Evolutionary conservation across 64 coral and sea anemone species (phyloP).

Genomic region (Stichodactyla mertensii): DNA sequence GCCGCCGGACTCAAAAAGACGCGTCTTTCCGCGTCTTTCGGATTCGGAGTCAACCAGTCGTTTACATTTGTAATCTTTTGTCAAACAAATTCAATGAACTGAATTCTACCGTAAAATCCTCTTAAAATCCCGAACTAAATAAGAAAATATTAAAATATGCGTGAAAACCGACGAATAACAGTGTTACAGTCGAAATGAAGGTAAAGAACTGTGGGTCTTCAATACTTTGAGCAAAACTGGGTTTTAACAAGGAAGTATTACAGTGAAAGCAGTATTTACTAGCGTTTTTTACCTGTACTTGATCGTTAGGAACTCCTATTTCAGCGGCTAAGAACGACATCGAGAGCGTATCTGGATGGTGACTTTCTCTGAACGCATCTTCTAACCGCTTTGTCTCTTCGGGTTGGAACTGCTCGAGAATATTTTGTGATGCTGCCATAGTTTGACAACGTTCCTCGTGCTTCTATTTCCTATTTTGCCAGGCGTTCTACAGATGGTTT

Average conservation of each 20-base stretch:
- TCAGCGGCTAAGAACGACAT: conserved; percentile 62
- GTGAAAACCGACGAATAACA: too few relatives aligned
- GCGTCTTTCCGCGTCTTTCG: too few relatives aligned
- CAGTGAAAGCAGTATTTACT: neutral
- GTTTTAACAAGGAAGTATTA: too few relatives aligned
- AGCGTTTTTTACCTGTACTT: conserved; percentile 41
- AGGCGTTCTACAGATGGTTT: neutral
- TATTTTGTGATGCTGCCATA: neutral
- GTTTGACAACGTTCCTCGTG: neutral
- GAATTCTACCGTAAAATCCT: neutral
- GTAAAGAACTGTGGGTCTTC: neutral
- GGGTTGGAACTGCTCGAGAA: conserved; percentile 6
- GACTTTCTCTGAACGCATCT: conserved; percentile 61
- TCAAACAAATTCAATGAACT: neutral
- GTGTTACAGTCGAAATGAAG: too few relatives aligned
- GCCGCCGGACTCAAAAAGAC: too few relatives aligned
- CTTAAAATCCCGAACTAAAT: neutral
- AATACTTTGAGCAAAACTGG: too few relatives aligned
- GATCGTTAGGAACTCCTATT: conserved; percentile 58
- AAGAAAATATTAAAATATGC: too few relatives aligned
- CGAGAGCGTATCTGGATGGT: conserved; percentile 45
- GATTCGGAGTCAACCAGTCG: neutral
- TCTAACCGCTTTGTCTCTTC: conserved; percentile 40
- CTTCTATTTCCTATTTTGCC: neutral
- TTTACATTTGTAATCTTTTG: neutral